Base-by-base conservation (phyloP, 2,888 invertebrate genomes). In the Lysandra bellargus region DNA sequence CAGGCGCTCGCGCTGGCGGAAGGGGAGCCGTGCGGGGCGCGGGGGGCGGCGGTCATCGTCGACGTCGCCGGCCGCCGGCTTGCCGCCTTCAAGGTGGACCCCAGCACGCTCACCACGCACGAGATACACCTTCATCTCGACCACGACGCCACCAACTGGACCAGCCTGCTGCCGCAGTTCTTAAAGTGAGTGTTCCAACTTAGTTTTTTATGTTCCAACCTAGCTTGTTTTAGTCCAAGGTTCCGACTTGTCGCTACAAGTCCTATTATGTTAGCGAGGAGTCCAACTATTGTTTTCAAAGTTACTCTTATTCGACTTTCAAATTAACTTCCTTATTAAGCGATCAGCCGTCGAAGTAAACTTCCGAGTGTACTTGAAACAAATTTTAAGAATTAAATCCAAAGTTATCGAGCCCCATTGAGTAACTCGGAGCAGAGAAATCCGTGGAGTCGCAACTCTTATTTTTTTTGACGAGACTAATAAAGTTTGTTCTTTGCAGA, bases 111-210 rank as follows among this genome's bases (percentile, higher is more conserved):
- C 78, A 97, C 98, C 82, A 98, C 98, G 82, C 98, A 98, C 91
- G 98, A 98, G 92, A 95, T 98, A 85, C 97, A 97, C 92, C 95
- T 98, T 83, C 98, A 98, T 78, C 95, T 98, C 84, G 97, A 97
- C 90, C 98, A 98, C 89, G 97, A 98, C 88, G 96, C 96, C 81
- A 96, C 97, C 85, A 97, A 97, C 88, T 98, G 98, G 98, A 97
- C 97, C 85, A 97, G 97, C 85, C 95, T 97, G 88, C 95, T 98
- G 92, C 98, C 98, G 91, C 98, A 98, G 92, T 97, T 98, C 92
- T 95, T 98, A 92, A 98, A 98, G 98, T 98, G 93, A 97, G 97
- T 96, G 83, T 57, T 17, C 4, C 57, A 9, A 49, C 44, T 9
- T 49, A 44, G 44, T 49, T 49, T 2, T 49, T 49, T 49, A 17